Percentiles rank a stretch among this genome's conserved stretches.
These are phyloP conservation scores for Istiophorus platypterus DNA, from an alignment of 2,113 vertebrate species.

Conservation along the genomic window DNA sequence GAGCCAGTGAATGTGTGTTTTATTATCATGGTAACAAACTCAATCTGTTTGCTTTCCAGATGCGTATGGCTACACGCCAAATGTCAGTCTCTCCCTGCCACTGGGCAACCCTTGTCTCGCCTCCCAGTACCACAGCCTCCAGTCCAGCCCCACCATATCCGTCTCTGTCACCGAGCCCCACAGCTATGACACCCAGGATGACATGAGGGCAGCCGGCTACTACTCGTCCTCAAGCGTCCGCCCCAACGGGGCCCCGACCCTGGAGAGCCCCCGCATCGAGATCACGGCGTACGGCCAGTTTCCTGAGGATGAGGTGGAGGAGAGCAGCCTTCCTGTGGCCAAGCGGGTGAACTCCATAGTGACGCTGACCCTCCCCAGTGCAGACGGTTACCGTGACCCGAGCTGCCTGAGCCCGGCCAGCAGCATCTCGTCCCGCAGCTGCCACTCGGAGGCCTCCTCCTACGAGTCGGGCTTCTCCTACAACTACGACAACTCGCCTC, in stretches of 20 bases:
- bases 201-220: conserved; percentile 80
- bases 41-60: conserved; percentile 86
- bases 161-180: conserved; percentile 87
- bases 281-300: conserved; percentile 95
- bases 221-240: conserved; percentile 86
- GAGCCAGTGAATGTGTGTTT: conserved; percentile 63
- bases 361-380: conserved; percentile 91
- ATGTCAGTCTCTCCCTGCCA: conserved; percentile 87
- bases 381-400: conserved; percentile 94
- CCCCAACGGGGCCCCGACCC: conserved; percentile 89
- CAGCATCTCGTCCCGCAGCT: conserved; percentile 96
- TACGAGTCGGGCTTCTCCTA: conserved; percentile 95
- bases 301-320: conserved; percentile 89
- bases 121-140: conserved; percentile 91
- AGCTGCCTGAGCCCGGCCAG: conserved; percentile 96
- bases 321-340: conserved; percentile 81
- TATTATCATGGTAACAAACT: conserved; percentile 63
- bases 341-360: conserved; percentile 90
- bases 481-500: conserved; percentile 92
- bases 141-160: conserved; percentile 88
- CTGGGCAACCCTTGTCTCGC: conserved; percentile 88
- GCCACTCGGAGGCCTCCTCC: conserved; percentile 96
- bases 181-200: conserved; percentile 85
- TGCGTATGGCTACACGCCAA: conserved; percentile 90
- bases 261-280: conserved; percentile 98